Percentiles rank a stretch among this genome's conserved stretches.
Conservation (phyloP, 35 echinoderm and acorn worm genomes). For the Anneissia japonica region DNA sequence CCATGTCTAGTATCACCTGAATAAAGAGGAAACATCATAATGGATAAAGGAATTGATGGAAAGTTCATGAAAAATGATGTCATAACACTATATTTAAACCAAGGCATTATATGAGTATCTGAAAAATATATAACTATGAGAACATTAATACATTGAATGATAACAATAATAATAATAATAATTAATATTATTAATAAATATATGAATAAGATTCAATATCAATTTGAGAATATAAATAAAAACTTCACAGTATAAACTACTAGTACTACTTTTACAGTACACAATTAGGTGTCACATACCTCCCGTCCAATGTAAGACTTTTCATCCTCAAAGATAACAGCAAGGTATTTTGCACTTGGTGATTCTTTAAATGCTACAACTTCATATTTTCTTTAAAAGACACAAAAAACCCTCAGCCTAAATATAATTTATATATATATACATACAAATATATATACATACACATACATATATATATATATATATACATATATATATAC, state of each 20-base stretch:
- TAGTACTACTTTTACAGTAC: background rate
- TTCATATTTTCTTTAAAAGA: background rate
- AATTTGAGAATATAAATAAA: no score
- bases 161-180: no score
- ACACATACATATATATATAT: background rate
- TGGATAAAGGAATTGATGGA: no score
- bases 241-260: no score
- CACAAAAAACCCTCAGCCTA: background rate
- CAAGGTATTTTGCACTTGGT: background rate
- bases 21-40: background rate
- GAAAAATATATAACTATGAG: no score
- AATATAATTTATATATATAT: background rate
- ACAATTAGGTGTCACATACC: background rate
- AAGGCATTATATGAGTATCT: no score
- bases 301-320: slow-evolving; percentile 38
- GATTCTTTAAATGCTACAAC: background rate
- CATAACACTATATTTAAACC: no score
- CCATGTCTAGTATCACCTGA: background rate
- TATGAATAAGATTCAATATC: no score
- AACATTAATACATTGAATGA: no score
- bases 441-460: slow-evolving; percentile 1
- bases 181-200: no score
- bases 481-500: background rate
- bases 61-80: no score
- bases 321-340: slow-evolving; percentile 27